phyloP scores from a whole-genome alignment of 2,113 vertebrate species.

The Macheiramphus alcinus region DNA sequence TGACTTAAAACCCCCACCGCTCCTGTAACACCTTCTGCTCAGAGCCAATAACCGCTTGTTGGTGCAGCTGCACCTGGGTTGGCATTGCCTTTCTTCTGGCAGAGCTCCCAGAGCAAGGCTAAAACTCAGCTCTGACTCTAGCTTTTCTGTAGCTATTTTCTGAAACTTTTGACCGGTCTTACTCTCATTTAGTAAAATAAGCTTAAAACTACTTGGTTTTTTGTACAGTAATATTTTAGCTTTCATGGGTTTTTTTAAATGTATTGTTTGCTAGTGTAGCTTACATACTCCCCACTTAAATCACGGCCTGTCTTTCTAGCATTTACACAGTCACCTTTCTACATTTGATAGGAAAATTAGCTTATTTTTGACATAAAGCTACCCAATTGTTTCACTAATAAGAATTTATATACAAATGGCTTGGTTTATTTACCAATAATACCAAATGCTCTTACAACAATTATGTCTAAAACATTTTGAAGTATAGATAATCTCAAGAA shows the following conservation, averaged over 20 bases:
- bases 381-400: background rate
- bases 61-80: background rate
- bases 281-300: background rate
- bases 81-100: background rate
- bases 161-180: background rate
- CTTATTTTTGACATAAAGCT: background rate
- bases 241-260: background rate
- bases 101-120: background rate
- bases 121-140: background rate
- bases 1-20: background rate
- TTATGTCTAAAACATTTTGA: background rate
- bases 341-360: background rate
- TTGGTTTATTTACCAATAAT: background rate
- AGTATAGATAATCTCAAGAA: background rate
- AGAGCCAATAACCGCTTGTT: background rate
- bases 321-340: background rate
- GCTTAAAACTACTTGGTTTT: background rate
- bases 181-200: background rate
- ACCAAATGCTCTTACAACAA: background rate
- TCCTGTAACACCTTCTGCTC: background rate
- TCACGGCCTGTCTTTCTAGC: background rate
- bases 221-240: background rate
- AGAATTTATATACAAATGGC: background rate
- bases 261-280: background rate
- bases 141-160: background rate